Evolutionary conservation across 2,113 vertebrate genomes (phyloP).

Genomic region (Xenotilapia caudafasciata): DNA sequence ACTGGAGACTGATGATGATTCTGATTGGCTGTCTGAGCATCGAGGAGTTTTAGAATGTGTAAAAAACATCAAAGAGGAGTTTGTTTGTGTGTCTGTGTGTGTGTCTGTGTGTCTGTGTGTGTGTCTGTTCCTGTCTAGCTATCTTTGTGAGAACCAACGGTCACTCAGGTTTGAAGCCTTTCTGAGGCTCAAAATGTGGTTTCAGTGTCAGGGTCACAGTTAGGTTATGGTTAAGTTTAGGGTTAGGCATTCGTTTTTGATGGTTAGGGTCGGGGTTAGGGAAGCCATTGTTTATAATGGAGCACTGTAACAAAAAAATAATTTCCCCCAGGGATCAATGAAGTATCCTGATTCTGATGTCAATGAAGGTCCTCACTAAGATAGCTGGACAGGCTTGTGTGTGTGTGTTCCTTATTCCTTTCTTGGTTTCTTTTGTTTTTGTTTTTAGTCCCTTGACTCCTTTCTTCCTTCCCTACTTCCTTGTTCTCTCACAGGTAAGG

Average conservation of each 20-base stretch:
- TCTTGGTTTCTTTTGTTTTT: background rate
- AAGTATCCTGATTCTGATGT: background rate
- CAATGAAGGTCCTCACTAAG: background rate
- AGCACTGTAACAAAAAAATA: too few species aligned
- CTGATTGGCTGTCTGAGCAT: background rate
- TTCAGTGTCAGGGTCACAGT: background rate
- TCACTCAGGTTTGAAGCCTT: background rate
- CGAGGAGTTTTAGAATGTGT: background rate
- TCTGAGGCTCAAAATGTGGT: background rate
- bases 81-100: accelerated
- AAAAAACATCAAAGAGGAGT: background rate
- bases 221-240: background rate
- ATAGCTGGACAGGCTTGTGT: background rate
- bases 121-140: too few species aligned
- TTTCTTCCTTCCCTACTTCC: background rate
- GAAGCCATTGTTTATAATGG: background rate
- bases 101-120: accelerated
- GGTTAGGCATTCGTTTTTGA: background rate
- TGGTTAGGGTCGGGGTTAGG: background rate
- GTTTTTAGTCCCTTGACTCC: background rate
- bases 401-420: background rate
- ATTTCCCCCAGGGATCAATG: too few species aligned
- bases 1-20: background rate
- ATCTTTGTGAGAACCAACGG: background rate
- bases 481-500: background rate